These are phyloP conservation scores for Diplolepis rosae DNA, from an alignment of 2,888 invertebrate species.

Conservation along the genomic window DNA sequence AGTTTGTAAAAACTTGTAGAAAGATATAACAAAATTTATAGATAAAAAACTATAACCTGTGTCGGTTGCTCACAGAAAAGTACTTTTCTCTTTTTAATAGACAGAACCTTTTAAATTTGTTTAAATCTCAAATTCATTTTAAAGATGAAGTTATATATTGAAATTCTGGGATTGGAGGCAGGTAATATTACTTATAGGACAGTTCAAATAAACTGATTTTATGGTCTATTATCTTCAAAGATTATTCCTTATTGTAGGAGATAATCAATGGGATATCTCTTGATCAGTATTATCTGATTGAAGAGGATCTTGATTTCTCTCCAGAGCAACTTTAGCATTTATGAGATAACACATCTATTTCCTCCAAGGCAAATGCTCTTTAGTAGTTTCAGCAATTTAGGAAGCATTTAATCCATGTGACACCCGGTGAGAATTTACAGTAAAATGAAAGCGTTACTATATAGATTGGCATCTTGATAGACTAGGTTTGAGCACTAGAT, in stretches of 20 bases:
- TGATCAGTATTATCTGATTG: slow-evolving; percentile 6
- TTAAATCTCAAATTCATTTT: too few relatives aligned
- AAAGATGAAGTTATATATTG: too few relatives aligned
- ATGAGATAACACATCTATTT: slow-evolving; percentile 28
- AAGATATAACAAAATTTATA: too few relatives aligned
- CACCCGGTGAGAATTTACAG: slow-evolving; percentile 5
- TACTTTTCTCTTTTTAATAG: too few relatives aligned
- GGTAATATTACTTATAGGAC: too few relatives aligned
- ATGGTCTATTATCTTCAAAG: neutral
- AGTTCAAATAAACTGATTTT: neutral
- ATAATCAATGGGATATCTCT: neutral
- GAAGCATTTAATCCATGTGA: neutral
- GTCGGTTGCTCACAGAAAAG: too few relatives aligned
- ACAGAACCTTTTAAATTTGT: too few relatives aligned
- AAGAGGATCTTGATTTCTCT: slow-evolving; percentile 20
- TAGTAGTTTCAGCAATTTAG: neutral
- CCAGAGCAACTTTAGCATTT: slow-evolving; percentile 2
- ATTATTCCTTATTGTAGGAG: neutral
- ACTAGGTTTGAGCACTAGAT: neutral
- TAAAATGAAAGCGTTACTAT: neutral
- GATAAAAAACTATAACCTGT: too few relatives aligned
- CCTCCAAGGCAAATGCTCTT: neutral
- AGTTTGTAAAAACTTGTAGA: too few relatives aligned
- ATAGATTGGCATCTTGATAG: neutral
- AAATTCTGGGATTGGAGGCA: too few relatives aligned